These are phyloP conservation scores for Enteromius argenteus DNA, from an alignment of 2,797 vertebrate genomes.

Conservation along the genomic window DNA sequence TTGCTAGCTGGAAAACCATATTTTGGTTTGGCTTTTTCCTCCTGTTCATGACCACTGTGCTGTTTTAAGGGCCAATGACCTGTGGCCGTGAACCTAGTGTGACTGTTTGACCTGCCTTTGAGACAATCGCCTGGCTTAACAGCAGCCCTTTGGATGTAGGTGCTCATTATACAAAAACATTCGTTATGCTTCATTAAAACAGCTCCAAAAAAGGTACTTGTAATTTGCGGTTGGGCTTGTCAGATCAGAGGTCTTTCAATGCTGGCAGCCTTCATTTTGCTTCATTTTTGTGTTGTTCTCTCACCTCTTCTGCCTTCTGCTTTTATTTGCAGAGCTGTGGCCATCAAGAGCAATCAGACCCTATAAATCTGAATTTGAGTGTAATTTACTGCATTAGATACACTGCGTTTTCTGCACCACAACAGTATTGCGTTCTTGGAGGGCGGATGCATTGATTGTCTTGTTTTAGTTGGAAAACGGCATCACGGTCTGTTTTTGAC, in stretches of 20 bases:
- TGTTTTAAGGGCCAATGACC: conserved; percentile 72
- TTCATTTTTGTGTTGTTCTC: conserved; percentile 50
- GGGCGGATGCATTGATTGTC: conserved; percentile 40
- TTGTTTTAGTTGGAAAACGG: conserved; percentile 47
- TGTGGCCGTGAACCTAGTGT: conserved; percentile 73
- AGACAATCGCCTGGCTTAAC: conserved; percentile 53
- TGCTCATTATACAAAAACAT: conserved; percentile 53
- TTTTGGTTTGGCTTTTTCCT: conserved; percentile 74
- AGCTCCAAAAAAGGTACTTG: conserved; percentile 56
- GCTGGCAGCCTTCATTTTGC: conserved; percentile 35
- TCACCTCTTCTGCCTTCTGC: conserved; percentile 46
- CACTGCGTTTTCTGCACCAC: conserved; percentile 41
- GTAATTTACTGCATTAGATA: conserved; percentile 53
- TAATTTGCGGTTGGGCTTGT: conserved; percentile 61
- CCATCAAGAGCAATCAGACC: conserved; percentile 34
- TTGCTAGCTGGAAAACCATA: conserved; percentile 77
- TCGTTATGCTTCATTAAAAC: conserved; percentile 57
- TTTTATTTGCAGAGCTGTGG: conserved; percentile 39
- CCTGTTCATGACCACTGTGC: conserved; percentile 76
- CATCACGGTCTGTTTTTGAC: conserved; percentile 24
- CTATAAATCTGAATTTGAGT: conserved; percentile 28
- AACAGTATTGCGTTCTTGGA: conserved; percentile 35
- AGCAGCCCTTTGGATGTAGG: conserved; percentile 52
- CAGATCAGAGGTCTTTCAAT: conserved; percentile 51
- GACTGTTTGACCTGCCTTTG: conserved; percentile 72